phyloP scores from a whole-genome alignment of 2,113 vertebrate genomes.

The Alethe diademata region DNA sequence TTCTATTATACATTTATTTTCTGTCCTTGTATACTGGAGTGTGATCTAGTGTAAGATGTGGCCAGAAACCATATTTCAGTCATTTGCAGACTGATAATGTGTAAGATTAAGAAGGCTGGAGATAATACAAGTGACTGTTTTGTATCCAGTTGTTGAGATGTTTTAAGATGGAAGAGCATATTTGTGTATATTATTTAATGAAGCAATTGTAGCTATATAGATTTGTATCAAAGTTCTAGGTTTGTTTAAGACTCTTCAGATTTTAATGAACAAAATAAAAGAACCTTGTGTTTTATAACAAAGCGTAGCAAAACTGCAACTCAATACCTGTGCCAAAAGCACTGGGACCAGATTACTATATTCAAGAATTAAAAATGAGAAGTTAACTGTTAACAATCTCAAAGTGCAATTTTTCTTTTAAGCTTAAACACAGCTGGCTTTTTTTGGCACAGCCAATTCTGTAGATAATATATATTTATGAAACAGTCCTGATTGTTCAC shows the following conservation, averaged over 20 bases:
- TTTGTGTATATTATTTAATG: conserved; percentile 83
- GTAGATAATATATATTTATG: conserved; percentile 81
- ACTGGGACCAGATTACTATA: conserved; percentile 61
- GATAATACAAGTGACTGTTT: conserved; percentile 56
- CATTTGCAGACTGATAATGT: conserved; percentile 47
- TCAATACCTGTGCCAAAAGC: conserved; percentile 75
- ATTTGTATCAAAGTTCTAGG: conserved; percentile 80
- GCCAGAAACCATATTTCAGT: conserved; percentile 61
- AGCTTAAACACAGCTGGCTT: conserved; percentile 68
- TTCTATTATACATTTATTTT: conserved; percentile 99
- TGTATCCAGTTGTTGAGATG: conserved; percentile 59
- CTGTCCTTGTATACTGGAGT: conserved; percentile 98
- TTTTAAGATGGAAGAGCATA: conserved; percentile 69
- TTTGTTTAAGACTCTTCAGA: conserved; percentile 77
- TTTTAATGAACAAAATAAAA: conserved; percentile 73
- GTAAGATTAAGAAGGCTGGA: conserved; percentile 44
- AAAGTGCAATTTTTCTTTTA: conserved; percentile 74
- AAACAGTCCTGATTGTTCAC: conserved; percentile 73
- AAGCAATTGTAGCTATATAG: conserved; percentile 73
- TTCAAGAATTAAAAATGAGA: conserved; percentile 54
- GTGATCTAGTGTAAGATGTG: conserved; percentile 75
- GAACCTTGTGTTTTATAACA: conserved; percentile 71
- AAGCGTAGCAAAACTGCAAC: conserved; percentile 56
- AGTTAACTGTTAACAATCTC: conserved; percentile 59
- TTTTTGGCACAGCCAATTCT: conserved; percentile 69